A percentile compares a stretch with the other conserved stretches of the same genome.
Conservation (phyloP, 2,888 invertebrate genomes). For the Leptinotarsa tumamoca region DNA sequence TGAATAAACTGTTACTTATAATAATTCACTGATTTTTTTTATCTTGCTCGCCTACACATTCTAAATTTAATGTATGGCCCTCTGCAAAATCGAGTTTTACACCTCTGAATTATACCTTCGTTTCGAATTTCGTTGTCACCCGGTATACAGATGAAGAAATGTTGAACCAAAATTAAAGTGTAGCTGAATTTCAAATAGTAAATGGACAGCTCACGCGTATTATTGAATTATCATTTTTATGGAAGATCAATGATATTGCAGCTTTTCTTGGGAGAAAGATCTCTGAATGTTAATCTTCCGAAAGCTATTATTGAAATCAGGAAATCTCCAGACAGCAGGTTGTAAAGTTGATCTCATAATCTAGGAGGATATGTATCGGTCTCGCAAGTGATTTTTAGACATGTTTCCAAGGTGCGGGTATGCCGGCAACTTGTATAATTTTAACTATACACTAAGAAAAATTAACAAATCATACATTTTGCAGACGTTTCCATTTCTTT, state of each 20-base stretch:
- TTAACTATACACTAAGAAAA: background rate
- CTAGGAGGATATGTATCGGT: background rate
- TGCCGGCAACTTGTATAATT: background rate
- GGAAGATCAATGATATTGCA: conserved; percentile 1
- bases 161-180: too few species aligned
- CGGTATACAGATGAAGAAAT: too few species aligned
- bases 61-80: too few species aligned
- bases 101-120: too few species aligned
- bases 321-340: background rate
- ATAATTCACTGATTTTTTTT: too few species aligned
- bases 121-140: too few species aligned
- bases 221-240: conserved; percentile 13
- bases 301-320: background rate
- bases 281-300: conserved; percentile 1
- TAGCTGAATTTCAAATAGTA: too few species aligned
- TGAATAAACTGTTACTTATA: too few species aligned
- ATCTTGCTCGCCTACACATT: too few species aligned
- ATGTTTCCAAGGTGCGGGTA: background rate
- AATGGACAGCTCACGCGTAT: too few species aligned
- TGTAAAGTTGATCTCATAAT: conserved; percentile 12
- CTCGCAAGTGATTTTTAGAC: background rate
- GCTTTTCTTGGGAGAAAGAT: conserved; percentile 1
- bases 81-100: too few species aligned
- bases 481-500: too few species aligned
- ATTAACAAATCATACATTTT: background rate